Percentiles rank a stretch among this genome's conserved stretches.
phyloP scores from a whole-genome alignment of 1,140 invertebrate species.

The Coptotermes formosanus region DNA sequence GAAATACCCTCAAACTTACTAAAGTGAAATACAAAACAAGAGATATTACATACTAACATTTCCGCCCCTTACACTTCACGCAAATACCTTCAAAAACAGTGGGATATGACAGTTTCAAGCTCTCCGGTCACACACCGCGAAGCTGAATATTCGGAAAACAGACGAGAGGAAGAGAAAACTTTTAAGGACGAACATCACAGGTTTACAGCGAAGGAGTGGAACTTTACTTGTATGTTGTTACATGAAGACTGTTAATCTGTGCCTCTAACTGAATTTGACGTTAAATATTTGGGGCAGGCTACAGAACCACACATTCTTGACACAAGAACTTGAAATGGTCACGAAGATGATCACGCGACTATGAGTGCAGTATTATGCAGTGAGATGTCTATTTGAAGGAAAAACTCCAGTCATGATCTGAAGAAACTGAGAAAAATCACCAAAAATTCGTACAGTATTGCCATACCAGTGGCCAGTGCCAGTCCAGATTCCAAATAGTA shows the following conservation, averaged over 20 bases:
- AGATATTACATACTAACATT: not conserved
- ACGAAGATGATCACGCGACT: too few species aligned
- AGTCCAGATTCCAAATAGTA: too few species aligned
- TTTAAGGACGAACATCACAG: not conserved
- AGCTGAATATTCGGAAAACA: not conserved
- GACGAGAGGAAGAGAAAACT: not conserved
- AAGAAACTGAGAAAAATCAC: too few species aligned
- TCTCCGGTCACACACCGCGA: not conserved
- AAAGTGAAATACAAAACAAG: not conserved
- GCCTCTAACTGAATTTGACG: not conserved
- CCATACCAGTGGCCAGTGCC: too few species aligned
- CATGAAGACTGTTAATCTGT: not conserved
- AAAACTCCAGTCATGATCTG: too few species aligned
- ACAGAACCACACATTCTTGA: too few species aligned
- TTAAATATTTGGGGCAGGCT: not conserved
- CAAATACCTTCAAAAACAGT: not conserved
- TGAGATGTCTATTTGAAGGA: too few species aligned
- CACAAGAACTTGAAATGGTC: too few species aligned
- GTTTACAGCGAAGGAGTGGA: not conserved
- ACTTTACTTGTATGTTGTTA: not conserved
- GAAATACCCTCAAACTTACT: not conserved
- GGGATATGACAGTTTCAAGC: not conserved
- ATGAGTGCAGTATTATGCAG: too few species aligned
- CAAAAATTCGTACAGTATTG: too few species aligned
- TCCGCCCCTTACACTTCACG: not conserved